phyloP scores from a whole-genome alignment of 2,888 invertebrate genomes.

The Tigriopus californicus region DNA sequence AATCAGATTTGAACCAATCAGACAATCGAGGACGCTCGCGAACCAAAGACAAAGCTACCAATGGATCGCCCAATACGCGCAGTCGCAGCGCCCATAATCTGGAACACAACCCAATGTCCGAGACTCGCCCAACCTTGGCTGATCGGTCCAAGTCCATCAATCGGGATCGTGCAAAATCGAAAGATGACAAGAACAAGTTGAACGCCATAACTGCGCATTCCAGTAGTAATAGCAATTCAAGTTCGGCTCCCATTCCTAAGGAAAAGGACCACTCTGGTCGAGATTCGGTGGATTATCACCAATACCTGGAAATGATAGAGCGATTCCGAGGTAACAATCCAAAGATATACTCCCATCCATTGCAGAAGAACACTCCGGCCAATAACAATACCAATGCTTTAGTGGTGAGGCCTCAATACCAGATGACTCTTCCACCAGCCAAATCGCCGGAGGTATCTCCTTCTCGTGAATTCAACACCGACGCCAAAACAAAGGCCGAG shows the following conservation, averaged over 20 bases:
- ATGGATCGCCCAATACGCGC: background rate
- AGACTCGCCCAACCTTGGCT: too few species aligned
- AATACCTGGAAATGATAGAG: background rate
- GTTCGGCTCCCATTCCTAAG: background rate
- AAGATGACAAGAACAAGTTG: conserved; percentile 9
- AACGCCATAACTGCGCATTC: background rate
- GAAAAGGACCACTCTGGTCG: background rate
- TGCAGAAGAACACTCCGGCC: background rate
- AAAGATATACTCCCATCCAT: background rate
- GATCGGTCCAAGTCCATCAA: background rate
- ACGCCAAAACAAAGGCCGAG: conserved; percentile 2
- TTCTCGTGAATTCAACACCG: background rate
- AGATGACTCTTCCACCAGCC: background rate
- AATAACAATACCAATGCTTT: background rate
- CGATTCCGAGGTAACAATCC: background rate
- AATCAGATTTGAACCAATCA: background rate
- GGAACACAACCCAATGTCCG: background rate
- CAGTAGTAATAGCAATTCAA: background rate
- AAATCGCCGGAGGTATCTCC: too few species aligned
- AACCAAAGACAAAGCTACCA: background rate
- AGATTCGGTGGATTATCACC: background rate
- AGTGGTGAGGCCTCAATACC: background rate
- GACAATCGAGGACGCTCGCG: background rate
- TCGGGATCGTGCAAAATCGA: background rate
- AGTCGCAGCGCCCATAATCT: background rate